Conservation (phyloP, 2,888 invertebrate species). For the Netelia fuscicornis region DNA sequence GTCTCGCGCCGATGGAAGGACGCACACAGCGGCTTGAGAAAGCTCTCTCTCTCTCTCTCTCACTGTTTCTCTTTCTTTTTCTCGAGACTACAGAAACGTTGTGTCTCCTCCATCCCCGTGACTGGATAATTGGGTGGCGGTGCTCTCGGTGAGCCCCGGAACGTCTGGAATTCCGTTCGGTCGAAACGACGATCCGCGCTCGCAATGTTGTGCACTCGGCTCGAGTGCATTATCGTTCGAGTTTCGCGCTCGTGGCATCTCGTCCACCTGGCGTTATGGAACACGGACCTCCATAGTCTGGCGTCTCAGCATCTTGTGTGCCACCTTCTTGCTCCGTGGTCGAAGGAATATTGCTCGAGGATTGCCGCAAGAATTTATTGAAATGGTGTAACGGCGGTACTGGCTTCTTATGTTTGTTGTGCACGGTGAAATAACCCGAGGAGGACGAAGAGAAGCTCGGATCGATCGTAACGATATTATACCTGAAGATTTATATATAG, state of each 20-base stretch:
- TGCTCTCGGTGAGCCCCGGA: constrained; percentile 24
- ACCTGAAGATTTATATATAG: constrained; percentile 17
- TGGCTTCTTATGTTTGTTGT: neutral
- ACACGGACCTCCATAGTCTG: constrained; percentile 8
- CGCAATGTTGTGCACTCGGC: constrained; percentile 11
- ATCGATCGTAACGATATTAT: constrained; percentile 33
- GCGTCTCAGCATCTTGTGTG: neutral
- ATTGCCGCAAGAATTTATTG: constrained; percentile 52
- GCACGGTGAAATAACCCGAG: neutral
- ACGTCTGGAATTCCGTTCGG: constrained; percentile 60
- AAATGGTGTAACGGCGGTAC: constrained; percentile 3
- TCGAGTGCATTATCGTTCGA: constrained; percentile 43
- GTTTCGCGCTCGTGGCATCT: constrained; percentile 50
- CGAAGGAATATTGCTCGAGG: constrained; percentile 15
- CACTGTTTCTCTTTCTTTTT: neutral
- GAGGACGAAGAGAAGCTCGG: constrained; percentile 3
- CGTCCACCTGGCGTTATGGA: constrained; percentile 57
- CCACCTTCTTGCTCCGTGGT: neutral
- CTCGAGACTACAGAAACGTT: neutral
- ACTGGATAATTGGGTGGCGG: constrained; percentile 64
- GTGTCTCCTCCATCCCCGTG: constrained; percentile 46
- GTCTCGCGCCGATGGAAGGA: constrained; percentile 52
- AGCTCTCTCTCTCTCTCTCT: neutral
- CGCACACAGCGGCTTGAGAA: neutral
- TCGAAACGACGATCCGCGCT: constrained; percentile 11